A percentile compares a stretch with the other conserved stretches of the same genome.
These are phyloP conservation scores for Atta colombica DNA, from an alignment of 1,140 invertebrate species.

Conservation along the genomic window DNA sequence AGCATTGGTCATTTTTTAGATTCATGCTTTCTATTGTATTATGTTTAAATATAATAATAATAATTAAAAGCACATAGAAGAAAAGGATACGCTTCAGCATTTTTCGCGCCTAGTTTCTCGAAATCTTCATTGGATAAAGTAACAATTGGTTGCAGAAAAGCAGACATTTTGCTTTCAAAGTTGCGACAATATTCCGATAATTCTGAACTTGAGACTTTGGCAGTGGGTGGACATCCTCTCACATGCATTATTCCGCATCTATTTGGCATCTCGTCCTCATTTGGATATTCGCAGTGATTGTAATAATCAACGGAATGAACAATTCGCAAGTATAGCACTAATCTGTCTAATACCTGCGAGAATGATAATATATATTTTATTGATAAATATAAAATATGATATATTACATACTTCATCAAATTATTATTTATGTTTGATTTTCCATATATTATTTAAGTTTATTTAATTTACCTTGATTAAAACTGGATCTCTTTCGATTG, in stretches of 20 bases:
- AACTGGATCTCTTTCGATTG: slow-evolving; percentile 93
- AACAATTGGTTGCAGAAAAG: slow-evolving; percentile 92
- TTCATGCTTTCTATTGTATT: background rate
- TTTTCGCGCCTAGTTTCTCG: slow-evolving; percentile 95
- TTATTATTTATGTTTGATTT: slow-evolving; percentile 3
- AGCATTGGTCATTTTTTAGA: background rate
- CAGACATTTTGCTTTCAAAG: slow-evolving; percentile 94
- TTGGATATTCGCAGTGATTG: slow-evolving; percentile 99
- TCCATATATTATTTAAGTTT: background rate
- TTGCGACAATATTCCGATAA: slow-evolving; percentile 84
- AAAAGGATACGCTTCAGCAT: slow-evolving; percentile 90
- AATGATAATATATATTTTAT: background rate
- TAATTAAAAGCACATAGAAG: background rate
- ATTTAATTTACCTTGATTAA: slow-evolving; percentile 89
- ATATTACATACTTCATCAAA: background rate
- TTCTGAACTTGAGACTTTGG: slow-evolving; percentile 89
- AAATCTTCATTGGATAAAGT: slow-evolving; percentile 92
- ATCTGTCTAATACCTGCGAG: slow-evolving; percentile 90
- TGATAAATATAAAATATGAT: background rate
- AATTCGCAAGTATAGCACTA: slow-evolving; percentile 97
- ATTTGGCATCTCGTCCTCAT: slow-evolving; percentile 99
- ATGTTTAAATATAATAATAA: too few species aligned
- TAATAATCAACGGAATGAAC: slow-evolving; percentile 99
- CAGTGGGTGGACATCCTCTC: slow-evolving; percentile 93
- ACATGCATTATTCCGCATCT: slow-evolving; percentile 99